A percentile compares a stretch with the other conserved stretches of the same genome.
These are phyloP conservation scores for Larimichthys crocea DNA, from an alignment of 2,113 vertebrate genomes.

Conservation along the genomic window DNA sequence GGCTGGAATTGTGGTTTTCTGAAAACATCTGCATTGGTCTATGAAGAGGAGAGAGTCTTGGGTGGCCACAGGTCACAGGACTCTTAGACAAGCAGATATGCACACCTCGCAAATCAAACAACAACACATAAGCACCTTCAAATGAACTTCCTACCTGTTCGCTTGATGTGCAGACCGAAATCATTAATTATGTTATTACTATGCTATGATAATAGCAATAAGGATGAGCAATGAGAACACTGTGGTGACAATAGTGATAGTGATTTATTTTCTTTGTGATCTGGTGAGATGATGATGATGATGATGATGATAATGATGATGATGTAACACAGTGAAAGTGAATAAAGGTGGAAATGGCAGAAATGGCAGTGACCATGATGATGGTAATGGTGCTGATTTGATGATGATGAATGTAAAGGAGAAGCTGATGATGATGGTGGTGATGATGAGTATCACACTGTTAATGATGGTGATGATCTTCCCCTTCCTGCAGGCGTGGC, in stretches of 20 bases:
- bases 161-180: neutral
- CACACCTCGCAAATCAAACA: no score
- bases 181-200: neutral
- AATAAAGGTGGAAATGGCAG: neutral
- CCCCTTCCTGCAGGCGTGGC: constrained; percentile 23
- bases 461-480: constrained; percentile 29
- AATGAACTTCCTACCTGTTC: neutral
- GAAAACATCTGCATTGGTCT: no score
- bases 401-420: constrained; percentile 3
- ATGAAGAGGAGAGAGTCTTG: no score
- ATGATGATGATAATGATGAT: neutral
- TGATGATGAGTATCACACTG: constrained; percentile 17
- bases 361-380: neutral
- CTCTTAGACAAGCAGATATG: no score
- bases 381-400: neutral
- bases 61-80: no score
- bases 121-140: neutral
- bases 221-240: neutral
- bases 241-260: neutral
- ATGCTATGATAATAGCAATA: neutral
- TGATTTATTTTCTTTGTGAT: neutral
- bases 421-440: constrained; percentile 33
- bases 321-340: neutral
- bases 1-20: no score
- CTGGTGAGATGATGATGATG: neutral